Conservation (phyloP, 2,113 vertebrate species). For the Psammodynastes pulverulentus region DNA sequence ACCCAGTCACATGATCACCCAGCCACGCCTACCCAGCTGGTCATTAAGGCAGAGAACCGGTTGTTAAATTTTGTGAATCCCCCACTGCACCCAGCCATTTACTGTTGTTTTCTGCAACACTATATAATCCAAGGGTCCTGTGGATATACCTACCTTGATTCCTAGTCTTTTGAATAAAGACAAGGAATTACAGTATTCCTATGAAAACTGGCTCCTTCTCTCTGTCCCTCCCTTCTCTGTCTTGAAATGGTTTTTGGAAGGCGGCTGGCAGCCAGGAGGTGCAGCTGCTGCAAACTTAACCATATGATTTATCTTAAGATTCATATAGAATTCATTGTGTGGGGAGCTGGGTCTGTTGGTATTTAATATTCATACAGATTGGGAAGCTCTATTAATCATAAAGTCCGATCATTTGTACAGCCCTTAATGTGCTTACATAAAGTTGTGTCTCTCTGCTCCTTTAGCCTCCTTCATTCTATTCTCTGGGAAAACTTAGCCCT, state of each 20-base stretch:
- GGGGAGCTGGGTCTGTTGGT: slow-evolving; percentile 71
- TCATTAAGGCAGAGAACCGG: too few species aligned
- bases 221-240: not conserved
- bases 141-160: not conserved
- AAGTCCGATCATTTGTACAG: slow-evolving; percentile 70
- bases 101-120: not conserved
- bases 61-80: too few species aligned
- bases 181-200: not conserved
- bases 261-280: slow-evolving; percentile 67
- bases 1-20: too few species aligned
- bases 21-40: too few species aligned
- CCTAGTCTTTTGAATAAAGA: fast-evolving
- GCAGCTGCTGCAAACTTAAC: slow-evolving; percentile 76
- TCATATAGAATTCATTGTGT: slow-evolving; percentile 78
- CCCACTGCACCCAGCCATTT: not conserved
- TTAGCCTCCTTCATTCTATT: not conserved
- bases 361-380: slow-evolving; percentile 85
- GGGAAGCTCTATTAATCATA: slow-evolving; percentile 69
- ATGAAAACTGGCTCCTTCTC: not conserved
- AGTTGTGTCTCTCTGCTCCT: slow-evolving; percentile 18
- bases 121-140: not conserved
- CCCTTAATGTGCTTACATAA: slow-evolving; percentile 60
- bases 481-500: not conserved
- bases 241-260: slow-evolving; percentile 60
- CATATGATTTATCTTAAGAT: slow-evolving; percentile 80